Conservation (phyloP, 2,113 vertebrate species). For the Falco punctatus region DNA sequence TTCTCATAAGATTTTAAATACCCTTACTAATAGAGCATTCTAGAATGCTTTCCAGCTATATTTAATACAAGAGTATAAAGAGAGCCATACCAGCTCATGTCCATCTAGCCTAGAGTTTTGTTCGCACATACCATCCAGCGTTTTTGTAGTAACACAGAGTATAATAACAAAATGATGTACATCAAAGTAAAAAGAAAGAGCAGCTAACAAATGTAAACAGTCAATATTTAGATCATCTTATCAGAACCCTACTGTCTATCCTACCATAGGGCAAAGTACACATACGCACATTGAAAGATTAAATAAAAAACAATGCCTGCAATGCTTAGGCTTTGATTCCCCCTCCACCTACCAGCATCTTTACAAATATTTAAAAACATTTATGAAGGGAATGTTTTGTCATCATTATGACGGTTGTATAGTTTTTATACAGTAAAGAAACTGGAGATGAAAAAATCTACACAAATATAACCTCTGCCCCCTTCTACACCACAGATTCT, state of each 20-base stretch:
- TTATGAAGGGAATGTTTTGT: not conserved
- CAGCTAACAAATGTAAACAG: not conserved
- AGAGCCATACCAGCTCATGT: not conserved
- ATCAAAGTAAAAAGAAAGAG: not conserved
- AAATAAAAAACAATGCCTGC: not conserved
- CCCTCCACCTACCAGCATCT: not conserved
- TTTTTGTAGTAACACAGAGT: not conserved
- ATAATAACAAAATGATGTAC: not conserved
- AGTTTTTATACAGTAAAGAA: not conserved
- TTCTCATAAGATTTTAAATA: not conserved
- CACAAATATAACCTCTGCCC: not conserved
- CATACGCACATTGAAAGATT: accelerated
- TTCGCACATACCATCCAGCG: not conserved
- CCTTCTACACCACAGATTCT: not conserved
- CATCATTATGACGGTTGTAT: not conserved
- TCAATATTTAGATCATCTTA: not conserved
- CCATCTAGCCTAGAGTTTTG: not conserved
- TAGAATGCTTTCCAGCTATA: not conserved
- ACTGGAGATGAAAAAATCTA: not conserved
- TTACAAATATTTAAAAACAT: not conserved
- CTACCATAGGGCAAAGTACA: not conserved
- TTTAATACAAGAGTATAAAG: not conserved
- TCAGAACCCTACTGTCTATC: not conserved
- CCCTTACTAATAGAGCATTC: not conserved
- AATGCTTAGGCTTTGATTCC: not conserved